Evolutionary conservation across 1,140 invertebrate genomes (phyloP).

Genomic region (Danaus plexippus): DNA sequence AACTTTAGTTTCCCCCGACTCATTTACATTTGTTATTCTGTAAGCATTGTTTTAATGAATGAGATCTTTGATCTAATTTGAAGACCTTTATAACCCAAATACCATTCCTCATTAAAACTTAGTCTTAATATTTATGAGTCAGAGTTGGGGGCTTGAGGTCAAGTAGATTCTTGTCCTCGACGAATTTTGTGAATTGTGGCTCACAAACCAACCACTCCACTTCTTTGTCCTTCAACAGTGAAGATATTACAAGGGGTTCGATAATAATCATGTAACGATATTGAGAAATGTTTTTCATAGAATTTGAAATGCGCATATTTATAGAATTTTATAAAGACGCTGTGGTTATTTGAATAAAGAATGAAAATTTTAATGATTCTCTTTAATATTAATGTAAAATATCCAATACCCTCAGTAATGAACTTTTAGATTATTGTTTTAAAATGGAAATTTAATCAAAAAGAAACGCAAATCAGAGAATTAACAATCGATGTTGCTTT

Average conservation of each 20-base stretch:
- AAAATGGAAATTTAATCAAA: too few relatives aligned
- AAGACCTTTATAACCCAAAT: too few relatives aligned
- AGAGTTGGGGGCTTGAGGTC: constrained; percentile 36
- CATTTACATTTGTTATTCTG: too few relatives aligned
- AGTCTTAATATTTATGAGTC: constrained; percentile 13
- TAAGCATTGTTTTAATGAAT: too few relatives aligned
- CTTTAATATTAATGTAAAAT: too few relatives aligned
- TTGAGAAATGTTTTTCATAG: not conserved
- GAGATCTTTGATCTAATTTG: too few relatives aligned
- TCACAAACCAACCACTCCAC: constrained; percentile 32
- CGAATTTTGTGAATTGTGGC: constrained; percentile 50
- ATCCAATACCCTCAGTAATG: too few relatives aligned
- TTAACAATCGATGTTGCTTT: too few relatives aligned
- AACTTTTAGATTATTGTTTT: too few relatives aligned
- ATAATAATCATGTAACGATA: constrained; percentile 9
- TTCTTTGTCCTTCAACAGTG: constrained; percentile 26
- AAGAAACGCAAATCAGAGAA: too few relatives aligned
- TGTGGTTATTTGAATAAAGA: constrained; percentile 2
- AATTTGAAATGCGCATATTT: constrained; percentile 15
- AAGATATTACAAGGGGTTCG: constrained; percentile 17
- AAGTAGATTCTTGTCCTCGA: constrained; percentile 44
- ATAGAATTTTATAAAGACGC: constrained; percentile 10
- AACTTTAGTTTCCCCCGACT: too few relatives aligned
- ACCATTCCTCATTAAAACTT: constrained; percentile 9
- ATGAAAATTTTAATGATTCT: constrained; percentile 6